phyloP scores from a whole-genome alignment of 1,140 invertebrate genomes.

The Papilio xuthus region DNA sequence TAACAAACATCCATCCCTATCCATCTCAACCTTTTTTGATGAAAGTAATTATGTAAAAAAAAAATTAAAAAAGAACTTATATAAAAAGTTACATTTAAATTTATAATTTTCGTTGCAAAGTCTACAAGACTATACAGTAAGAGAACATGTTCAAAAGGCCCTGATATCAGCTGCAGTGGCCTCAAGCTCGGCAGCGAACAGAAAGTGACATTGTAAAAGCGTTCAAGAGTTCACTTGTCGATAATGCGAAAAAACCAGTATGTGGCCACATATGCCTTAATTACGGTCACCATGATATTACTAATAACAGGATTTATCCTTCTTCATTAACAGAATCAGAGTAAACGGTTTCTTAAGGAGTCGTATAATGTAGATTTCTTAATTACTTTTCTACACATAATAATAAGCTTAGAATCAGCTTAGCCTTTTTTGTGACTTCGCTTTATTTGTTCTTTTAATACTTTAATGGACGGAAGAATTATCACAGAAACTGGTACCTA shows the following conservation, averaged over 20 bases:
- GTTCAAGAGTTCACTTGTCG: slow-evolving; percentile 54
- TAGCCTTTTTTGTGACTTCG: too few relatives aligned
- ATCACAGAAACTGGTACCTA: too few relatives aligned
- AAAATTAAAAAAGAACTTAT: not conserved
- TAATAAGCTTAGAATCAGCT: too few relatives aligned
- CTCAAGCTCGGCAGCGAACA: slow-evolving; percentile 40
- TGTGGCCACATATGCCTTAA: slow-evolving; percentile 43
- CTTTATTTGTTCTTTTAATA: too few relatives aligned
- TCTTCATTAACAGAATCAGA: not conserved
- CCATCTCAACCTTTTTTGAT: too few relatives aligned
- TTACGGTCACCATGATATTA: slow-evolving; percentile 39
- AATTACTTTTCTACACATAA: too few relatives aligned
- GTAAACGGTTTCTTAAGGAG: too few relatives aligned
- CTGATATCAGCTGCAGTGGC: slow-evolving; percentile 26
- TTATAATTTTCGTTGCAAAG: not conserved
- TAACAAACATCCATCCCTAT: too few relatives aligned
- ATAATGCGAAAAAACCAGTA: slow-evolving; percentile 49
- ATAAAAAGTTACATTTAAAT: not conserved
- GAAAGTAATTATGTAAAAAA: too few relatives aligned
- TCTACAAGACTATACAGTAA: not conserved
- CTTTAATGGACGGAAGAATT: too few relatives aligned
- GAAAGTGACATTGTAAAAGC: slow-evolving; percentile 52
- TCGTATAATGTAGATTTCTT: too few relatives aligned
- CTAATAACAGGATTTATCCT: not conserved
- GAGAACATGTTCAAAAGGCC: slow-evolving; percentile 26